phyloP scores from a whole-genome alignment of 92 coral and sea anemone species.

The Heliopora coerulea region DNA sequence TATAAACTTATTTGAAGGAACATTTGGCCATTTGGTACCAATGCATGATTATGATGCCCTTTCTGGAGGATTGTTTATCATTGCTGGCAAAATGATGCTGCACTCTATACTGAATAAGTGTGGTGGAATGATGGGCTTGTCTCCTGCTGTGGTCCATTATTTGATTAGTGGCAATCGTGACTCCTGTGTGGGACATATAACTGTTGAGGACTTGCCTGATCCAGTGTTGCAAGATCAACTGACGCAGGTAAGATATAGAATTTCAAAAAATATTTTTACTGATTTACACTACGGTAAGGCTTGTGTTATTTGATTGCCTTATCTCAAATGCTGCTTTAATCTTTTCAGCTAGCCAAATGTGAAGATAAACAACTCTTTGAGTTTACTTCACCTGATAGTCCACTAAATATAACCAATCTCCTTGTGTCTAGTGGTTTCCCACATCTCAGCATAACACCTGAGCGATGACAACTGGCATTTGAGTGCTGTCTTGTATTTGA shows the following conservation, averaged over 20 bases:
- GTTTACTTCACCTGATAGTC: constrained; percentile 9
- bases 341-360: neutral
- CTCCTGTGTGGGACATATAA: constrained; percentile 46
- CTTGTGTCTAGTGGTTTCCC: constrained; percentile 50
- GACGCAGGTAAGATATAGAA: neutral
- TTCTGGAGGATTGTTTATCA: constrained; percentile 43
- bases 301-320: neutral
- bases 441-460: constrained; percentile 27
- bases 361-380: constrained; percentile 12
- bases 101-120: constrained; percentile 50
- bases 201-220: constrained; percentile 47
- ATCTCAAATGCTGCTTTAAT: no score
- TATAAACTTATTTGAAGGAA: constrained; percentile 51
- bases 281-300: no score
- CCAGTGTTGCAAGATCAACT: constrained; percentile 27
- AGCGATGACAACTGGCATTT: constrained; percentile 37
- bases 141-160: constrained; percentile 45
- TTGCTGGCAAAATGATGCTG: constrained; percentile 46
- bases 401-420: constrained; percentile 24
- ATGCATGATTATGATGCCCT: constrained; percentile 45
- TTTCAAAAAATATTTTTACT: no score
- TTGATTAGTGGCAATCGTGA: constrained; percentile 43
- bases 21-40: constrained; percentile 49
- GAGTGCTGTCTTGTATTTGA: constrained; percentile 44
- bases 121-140: constrained; percentile 47